These are phyloP conservation scores for Proisotoma minuta DNA, from an alignment of 2,888 invertebrate genomes.

Conservation along the genomic window DNA sequence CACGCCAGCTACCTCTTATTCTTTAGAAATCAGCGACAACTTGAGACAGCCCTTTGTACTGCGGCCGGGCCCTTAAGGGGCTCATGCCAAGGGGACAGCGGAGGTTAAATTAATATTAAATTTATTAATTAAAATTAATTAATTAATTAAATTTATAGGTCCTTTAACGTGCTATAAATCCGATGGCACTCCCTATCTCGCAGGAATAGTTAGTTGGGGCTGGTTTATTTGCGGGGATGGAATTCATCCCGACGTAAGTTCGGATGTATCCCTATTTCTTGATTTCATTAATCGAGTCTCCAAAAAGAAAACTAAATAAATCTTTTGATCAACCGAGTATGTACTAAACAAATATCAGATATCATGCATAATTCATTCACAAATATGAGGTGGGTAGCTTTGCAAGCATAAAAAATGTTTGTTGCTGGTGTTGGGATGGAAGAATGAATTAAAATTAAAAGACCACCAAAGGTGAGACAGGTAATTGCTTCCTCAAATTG, in stretches of 20 bases:
- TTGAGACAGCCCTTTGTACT: conserved; percentile 8
- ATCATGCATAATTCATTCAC: neutral
- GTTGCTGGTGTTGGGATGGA: conserved; percentile 1
- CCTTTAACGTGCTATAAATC: conserved; percentile 20
- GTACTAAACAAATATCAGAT: no score
- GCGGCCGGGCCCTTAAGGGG: conserved; percentile 10
- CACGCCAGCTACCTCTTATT: conserved; percentile 4
- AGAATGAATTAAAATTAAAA: conserved; percentile 13
- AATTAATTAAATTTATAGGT: conserved; percentile 13
- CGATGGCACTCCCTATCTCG: conserved; percentile 16
- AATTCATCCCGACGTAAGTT: conserved; percentile 23
- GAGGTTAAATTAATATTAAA: neutral
- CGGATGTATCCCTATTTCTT: conserved; percentile 7
- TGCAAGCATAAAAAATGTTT: neutral
- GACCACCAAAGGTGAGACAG: conserved; percentile 17
- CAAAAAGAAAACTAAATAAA: no score
- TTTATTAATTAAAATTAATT: neutral
- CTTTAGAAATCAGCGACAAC: neutral
- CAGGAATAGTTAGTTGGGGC: conserved; percentile 30
- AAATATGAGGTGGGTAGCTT: neutral
- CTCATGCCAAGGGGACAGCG: conserved; percentile 30
- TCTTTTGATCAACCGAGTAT: no score
- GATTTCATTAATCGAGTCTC: conserved; percentile 8
- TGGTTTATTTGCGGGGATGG: conserved; percentile 21
- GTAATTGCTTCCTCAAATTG: conserved; percentile 16